Percentiles rank a stretch among this genome's conserved stretches.
phyloP scores from a whole-genome alignment of 1,140 invertebrate species.

The Sesamia nonagrioides region DNA sequence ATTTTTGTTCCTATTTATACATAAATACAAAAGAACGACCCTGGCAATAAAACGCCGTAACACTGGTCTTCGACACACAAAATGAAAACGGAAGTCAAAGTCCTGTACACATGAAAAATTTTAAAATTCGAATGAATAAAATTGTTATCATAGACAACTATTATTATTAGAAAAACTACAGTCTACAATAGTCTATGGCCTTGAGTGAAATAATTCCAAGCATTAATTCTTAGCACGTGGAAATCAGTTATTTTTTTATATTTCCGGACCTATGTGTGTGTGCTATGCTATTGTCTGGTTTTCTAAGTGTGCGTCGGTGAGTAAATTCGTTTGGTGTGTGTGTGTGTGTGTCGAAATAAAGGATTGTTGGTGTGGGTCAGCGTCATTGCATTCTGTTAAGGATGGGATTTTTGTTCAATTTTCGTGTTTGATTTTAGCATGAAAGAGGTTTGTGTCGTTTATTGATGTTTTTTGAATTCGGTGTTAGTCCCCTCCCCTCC shows the following conservation, averaged over 20 bases:
- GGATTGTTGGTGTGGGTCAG: neutral
- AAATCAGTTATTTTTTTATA: neutral
- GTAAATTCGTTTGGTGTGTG: neutral
- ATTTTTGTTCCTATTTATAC: neutral
- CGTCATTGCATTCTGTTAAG: neutral
- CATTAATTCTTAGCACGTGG: neutral
- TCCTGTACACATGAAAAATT: neutral
- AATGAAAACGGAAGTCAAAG: slow-evolving; percentile 2
- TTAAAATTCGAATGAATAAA: neutral
- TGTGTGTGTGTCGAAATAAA: neutral
- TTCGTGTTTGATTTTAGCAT: too few species aligned
- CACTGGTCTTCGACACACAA: neutral
- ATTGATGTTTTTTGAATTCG: too few species aligned
- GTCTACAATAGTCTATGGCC: slow-evolving; percentile 18
- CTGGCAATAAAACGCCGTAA: slow-evolving; percentile 1
- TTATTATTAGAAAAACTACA: slow-evolving; percentile 21
- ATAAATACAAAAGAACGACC: neutral
- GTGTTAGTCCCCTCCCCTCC: too few species aligned
- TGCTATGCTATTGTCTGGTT: neutral
- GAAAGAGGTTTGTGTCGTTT: too few species aligned
- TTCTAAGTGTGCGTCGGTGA: neutral
- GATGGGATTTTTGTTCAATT: neutral
- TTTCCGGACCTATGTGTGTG: neutral
- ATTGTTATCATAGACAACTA: slow-evolving; percentile 2
- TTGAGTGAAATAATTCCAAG: slow-evolving; percentile 14